Evolutionary conservation across 2,888 invertebrate species (phyloP), one percentile per base, ranked within the genome.

Genomic region (Chaetogeoica ovagalla): DNA sequence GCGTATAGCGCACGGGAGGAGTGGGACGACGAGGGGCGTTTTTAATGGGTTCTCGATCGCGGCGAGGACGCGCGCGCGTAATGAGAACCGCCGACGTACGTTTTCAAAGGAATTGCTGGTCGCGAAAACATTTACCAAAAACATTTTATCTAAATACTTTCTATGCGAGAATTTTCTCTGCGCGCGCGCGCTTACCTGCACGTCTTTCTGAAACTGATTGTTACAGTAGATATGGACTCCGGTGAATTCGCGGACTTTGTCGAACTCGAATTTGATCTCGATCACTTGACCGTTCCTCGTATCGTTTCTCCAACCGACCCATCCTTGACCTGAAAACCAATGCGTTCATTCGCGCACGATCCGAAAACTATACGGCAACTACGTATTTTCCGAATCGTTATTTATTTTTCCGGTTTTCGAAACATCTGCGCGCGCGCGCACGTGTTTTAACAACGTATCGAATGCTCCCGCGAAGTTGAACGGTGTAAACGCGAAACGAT

Each of bases 291-390:
- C 87, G 65, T 88, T 87, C 6, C 91, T 88, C 3, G 92, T 90
- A 85, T 94, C 93, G 86, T 94, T 94, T 85, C 91, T 90, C 96
- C 96, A 96, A 0, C 96, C 96, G 52, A 96, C 92, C 96, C 96
- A 96, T 73, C 94, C 93, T 84, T 93, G 92, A 39, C 90, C 90
- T 86, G 84, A 37, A n/a, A 83, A 83, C 30, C 30, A 30, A 30
- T 30, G 2, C 30, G 30, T 30, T 30, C 4, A 30, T 30, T 30
- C 4, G 4, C 30, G 1, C 7, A 19, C 55, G 19, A 7, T 55
- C 19, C 55, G 5, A 55, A 55, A 30, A 30, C 30, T 30, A 30
- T 30, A 19, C 55, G 1, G 19, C 19, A 19, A 19, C 19, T 30
- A 30, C 30, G 30, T 4, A 4, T 30, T 30, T 30, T 55, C 19